Percentiles rank a stretch among this genome's conserved stretches.
phyloP scores from a whole-genome alignment of 1,140 invertebrate genomes.

The Telenomus remus region DNA sequence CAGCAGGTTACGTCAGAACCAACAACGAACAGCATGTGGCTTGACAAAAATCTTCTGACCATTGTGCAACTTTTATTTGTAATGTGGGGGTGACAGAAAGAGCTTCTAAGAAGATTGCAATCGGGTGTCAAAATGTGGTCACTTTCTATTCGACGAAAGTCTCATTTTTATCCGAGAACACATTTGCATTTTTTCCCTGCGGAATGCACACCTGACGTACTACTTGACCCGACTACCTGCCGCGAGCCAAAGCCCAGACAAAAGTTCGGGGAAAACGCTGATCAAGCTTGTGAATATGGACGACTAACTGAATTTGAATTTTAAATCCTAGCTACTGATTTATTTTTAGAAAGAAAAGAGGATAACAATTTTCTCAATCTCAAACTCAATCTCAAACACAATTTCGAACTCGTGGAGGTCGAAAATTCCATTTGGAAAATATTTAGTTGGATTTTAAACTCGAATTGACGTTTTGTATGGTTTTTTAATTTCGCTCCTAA shows the following conservation, averaged over 20 bases:
- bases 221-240: slow-evolving; percentile 31
- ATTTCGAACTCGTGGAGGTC: no score
- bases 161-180: slow-evolving; percentile 22
- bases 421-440: no score
- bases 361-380: no score
- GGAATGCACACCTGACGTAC: slow-evolving; percentile 38
- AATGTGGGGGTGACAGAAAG: background rate
- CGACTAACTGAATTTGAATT: no score
- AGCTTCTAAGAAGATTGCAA: background rate
- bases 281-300: background rate
- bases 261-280: slow-evolving; percentile 10
- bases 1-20: background rate
- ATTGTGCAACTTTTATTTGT: slow-evolving; percentile 3
- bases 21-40: slow-evolving; percentile 5
- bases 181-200: slow-evolving; percentile 33
- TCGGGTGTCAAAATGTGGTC: background rate
- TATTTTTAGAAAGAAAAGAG: no score
- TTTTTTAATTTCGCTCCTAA: no score
- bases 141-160: slow-evolving; percentile 31
- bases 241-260: slow-evolving; percentile 4
- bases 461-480: no score
- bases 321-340: no score
- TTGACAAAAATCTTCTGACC: background rate
- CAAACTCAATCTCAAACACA: no score
- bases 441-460: no score